Conservation (phyloP, 2,113 vertebrate genomes). For the Esox niger region DNA sequence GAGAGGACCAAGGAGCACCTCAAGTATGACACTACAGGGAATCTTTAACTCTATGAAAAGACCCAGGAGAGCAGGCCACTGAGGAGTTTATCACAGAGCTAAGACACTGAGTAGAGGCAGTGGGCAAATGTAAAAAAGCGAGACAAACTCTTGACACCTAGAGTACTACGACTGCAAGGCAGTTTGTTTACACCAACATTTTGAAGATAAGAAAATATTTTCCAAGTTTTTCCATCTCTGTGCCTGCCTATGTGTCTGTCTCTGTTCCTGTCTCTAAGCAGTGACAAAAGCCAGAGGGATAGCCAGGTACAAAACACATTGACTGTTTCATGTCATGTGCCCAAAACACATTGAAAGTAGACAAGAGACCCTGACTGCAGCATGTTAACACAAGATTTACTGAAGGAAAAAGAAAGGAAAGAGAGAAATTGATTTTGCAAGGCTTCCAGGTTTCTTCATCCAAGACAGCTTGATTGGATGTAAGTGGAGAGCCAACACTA, state of each 20-base stretch:
- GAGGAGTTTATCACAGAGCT: no score
- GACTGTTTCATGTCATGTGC: slow-evolving; percentile 6
- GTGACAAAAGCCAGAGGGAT: slow-evolving; percentile 3
- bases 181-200: no score
- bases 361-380: slow-evolving; percentile 19
- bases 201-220: no score
- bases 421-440: background rate
- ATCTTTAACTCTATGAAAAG: background rate
- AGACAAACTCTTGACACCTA: no score
- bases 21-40: no score
- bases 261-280: background rate
- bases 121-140: no score
- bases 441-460: background rate
- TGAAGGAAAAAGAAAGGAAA: background rate
- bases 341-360: slow-evolving; percentile 36
- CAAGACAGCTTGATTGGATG: slow-evolving; percentile 13
- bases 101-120: no score
- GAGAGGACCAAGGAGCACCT: no score
- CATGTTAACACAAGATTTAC: slow-evolving; percentile 41
- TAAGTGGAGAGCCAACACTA: slow-evolving; percentile 19
- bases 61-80: background rate
- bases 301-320: slow-evolving; percentile 10
- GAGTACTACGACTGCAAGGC: no score
- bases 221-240: background rate
- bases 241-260: background rate